phyloP scores from a whole-genome alignment of 2,113 vertebrate genomes.

The Zingel zingel region DNA sequence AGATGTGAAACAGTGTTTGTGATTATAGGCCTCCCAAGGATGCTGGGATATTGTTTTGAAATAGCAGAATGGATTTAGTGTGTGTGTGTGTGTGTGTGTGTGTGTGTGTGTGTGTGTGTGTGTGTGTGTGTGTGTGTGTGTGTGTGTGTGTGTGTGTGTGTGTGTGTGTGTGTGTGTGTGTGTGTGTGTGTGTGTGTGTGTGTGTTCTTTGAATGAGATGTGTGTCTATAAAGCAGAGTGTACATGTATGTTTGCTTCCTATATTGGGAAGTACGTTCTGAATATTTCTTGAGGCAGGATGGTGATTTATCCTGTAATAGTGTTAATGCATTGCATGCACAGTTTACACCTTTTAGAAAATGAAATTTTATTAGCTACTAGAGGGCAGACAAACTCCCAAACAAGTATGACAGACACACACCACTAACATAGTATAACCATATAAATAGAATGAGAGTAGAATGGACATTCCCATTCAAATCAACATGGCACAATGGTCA shows the following conservation, averaged over 20 bases:
- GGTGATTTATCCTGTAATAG: conserved; percentile 29
- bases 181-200: neutral
- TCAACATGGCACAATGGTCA: too few relatives aligned
- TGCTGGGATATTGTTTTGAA: too few relatives aligned
- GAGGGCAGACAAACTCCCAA: neutral
- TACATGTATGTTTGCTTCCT: conserved; percentile 18
- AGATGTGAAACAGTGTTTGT: too few relatives aligned
- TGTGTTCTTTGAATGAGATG: conserved; percentile 10
- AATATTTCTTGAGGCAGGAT: conserved; percentile 43
- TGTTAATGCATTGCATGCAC: neutral
- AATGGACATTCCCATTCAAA: too few relatives aligned
- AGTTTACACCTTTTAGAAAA: neutral
- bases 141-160: neutral
- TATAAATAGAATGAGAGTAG: too few relatives aligned
- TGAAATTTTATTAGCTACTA: neutral
- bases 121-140: too few relatives aligned
- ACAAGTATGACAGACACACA: neutral
- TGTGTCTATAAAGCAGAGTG: conserved; percentile 6
- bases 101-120: too few relatives aligned
- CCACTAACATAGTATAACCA: neutral
- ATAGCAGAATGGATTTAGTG: too few relatives aligned
- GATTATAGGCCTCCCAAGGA: too few relatives aligned
- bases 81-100: too few relatives aligned
- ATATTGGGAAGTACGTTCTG: conserved; percentile 12
- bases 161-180: neutral